Evolutionary conservation across 2,113 vertebrate genomes (phyloP).

Genomic region (Hucho hucho): DNA sequence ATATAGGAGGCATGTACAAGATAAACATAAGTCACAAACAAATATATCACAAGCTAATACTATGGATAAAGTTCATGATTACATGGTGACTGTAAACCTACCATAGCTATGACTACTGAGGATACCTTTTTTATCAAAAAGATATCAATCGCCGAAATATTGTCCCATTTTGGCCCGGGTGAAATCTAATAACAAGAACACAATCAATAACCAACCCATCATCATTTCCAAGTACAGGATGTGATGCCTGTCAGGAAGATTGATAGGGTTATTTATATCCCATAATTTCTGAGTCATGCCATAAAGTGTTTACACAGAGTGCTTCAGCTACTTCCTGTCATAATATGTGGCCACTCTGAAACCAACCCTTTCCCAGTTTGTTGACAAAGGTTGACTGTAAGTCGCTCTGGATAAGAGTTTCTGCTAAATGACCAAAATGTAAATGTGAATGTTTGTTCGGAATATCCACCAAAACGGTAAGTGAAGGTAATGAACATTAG

Average conservation of each 20-base stretch:
- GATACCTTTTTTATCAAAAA: background rate
- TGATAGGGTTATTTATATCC: background rate
- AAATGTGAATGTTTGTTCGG: background rate
- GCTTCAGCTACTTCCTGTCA: background rate
- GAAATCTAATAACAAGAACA: constrained; percentile 21
- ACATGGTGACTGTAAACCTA: no score
- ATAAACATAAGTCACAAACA: no score
- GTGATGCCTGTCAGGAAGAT: background rate
- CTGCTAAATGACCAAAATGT: no score
- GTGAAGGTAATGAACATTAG: background rate
- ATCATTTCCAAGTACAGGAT: constrained; percentile 14
- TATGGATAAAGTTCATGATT: no score
- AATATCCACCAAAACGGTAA: background rate
- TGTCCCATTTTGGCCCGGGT: constrained; percentile 9
- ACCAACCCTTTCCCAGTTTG: background rate
- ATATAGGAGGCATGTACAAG: no score
- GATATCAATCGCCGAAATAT: constrained; percentile 19
- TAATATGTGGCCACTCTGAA: constrained; percentile 5
- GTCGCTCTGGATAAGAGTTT: no score
- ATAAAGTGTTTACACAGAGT: constrained; percentile 1
- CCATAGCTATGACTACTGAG: no score
- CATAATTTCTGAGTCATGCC: constrained; percentile 13
- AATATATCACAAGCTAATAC: no score
- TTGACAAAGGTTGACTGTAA: background rate
- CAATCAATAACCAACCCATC: constrained; percentile 24